Conservation (phyloP, 2,113 vertebrate genomes). For the Cettia cetti region DNA sequence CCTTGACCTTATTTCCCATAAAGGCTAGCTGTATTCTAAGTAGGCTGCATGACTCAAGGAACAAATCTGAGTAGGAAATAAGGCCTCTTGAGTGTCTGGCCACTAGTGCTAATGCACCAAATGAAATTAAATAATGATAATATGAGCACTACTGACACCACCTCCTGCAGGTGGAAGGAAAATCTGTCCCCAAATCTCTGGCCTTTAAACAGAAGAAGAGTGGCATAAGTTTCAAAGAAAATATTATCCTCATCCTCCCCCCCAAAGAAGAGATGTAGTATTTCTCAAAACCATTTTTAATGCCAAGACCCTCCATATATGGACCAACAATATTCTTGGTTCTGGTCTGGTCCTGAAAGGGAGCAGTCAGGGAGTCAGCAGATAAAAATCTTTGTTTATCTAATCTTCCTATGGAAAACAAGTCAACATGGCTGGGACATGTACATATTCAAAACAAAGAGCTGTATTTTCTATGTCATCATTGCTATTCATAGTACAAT, state of each 20-base stretch:
- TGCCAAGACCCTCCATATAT: not conserved
- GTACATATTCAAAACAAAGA: not conserved
- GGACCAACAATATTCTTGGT: not conserved
- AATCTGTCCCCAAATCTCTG: not conserved
- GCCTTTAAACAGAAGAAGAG: not conserved
- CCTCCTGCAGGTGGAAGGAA: not conserved
- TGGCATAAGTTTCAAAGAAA: not conserved
- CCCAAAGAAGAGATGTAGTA: not conserved
- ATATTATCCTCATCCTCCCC: not conserved
- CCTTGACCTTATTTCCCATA: not conserved
- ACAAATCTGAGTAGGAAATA: not conserved
- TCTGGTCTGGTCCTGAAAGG: not conserved
- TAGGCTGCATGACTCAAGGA: not conserved
- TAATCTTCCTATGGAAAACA: not conserved
- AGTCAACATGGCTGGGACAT: not conserved
- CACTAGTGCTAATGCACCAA: not conserved
- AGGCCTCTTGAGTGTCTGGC: not conserved
- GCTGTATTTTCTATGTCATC: not conserved
- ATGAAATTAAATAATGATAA: not conserved
- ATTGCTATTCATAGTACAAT: not conserved
- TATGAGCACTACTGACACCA: not conserved
- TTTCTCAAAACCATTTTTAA: not conserved
- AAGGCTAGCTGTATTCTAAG: not conserved
- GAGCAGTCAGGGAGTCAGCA: not conserved
- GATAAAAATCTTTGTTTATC: not conserved